Base-by-base conservation (phyloP, 2,113 vertebrate species). In the Actinemys pallida region DNA sequence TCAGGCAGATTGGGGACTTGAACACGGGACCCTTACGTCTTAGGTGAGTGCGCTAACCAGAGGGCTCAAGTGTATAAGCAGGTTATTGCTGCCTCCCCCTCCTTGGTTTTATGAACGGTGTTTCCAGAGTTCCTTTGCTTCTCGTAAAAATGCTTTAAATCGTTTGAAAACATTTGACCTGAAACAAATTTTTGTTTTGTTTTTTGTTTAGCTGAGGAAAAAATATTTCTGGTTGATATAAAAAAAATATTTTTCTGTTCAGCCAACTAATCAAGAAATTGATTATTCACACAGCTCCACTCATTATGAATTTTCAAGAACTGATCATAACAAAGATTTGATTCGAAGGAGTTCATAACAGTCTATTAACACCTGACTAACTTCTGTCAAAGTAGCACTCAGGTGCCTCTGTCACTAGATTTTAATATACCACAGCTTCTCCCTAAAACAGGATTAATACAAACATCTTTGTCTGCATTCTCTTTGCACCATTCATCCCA, bases 351-450 rank as follows among this genome's bases (percentile, higher is more conserved):
- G 13, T 83, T 25, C 4, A 72, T 14, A 14, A 53, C 12, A 53
- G n/a, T 62, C 4, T 72, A 12, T 81, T 83, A 81, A 35, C 90
- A 86, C 27, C 25, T n/a, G 5, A 3, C 12, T 90, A 29, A 72
- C 3, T 82, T 39, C n/a, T 72, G 17, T 20, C 65, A 39, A 39
- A 39, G 19, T 72, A 3, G 5, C 59, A 27, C 90, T 90, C 1
- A 0, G 83, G 76, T 45, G 54, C 49, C 9, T 11, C n/a, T 92
- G 69, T 89, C 3, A 27, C 12, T 0, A 0, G 22, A 88, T 17
- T 12, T 56, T 31, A 42, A 86, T 2, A 75, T 5, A 89, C 11
- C 14, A 92, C 54, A 72, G 7, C 24, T 85, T 83, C 29, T 22
- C 39, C 2, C 5, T 59, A 8, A 6, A 47, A 47, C 31, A 90